These are phyloP conservation scores for Tachystola acroxantha DNA, from an alignment of 2,888 invertebrate genomes.

Conservation along the genomic window DNA sequence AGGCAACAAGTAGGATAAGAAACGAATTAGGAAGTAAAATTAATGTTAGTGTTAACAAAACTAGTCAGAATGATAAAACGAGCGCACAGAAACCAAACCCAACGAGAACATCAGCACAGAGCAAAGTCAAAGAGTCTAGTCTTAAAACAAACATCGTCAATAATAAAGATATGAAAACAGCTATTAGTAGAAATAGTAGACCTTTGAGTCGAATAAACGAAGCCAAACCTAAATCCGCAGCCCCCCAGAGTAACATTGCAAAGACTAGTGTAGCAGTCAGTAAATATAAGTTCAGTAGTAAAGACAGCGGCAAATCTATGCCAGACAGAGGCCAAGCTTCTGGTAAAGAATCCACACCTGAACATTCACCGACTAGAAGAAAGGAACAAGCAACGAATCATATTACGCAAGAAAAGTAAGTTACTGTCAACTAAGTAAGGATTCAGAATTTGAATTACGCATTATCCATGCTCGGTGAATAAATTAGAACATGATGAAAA, in stretches of 20 bases:
- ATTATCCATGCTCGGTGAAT: too few species aligned
- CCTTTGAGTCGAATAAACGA: conserved; percentile 53
- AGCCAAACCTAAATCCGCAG: conserved; percentile 39
- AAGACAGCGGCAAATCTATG: conserved; percentile 48
- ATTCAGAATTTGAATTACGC: too few species aligned
- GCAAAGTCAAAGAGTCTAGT: conserved; percentile 74
- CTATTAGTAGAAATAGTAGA: conserved; percentile 34
- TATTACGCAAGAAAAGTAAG: conserved; percentile 47
- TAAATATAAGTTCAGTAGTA: conserved; percentile 45
- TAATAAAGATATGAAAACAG: conserved; percentile 36
- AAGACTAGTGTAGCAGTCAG: conserved; percentile 32
- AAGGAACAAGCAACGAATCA: conserved; percentile 32
- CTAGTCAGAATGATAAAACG: conserved; percentile 65
- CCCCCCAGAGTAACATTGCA: conserved; percentile 27
- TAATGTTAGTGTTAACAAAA: conserved; percentile 66
- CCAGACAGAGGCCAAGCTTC: conserved; percentile 78
- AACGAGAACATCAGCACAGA: conserved; percentile 58
- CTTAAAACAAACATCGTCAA: conserved; percentile 40
- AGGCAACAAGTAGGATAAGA: conserved; percentile 73
- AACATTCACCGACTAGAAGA: conserved; percentile 74
- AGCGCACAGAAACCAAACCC: conserved; percentile 56
- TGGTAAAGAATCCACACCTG: conserved; percentile 81
- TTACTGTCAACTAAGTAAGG: conserved; percentile 10
- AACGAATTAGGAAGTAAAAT: conserved; percentile 65
- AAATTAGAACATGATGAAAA: too few species aligned